Evolutionary conservation across 2,113 vertebrate genomes (phyloP), one percentile per base, ranked within the genome.

Genomic region (Morone saxatilis): DNA sequence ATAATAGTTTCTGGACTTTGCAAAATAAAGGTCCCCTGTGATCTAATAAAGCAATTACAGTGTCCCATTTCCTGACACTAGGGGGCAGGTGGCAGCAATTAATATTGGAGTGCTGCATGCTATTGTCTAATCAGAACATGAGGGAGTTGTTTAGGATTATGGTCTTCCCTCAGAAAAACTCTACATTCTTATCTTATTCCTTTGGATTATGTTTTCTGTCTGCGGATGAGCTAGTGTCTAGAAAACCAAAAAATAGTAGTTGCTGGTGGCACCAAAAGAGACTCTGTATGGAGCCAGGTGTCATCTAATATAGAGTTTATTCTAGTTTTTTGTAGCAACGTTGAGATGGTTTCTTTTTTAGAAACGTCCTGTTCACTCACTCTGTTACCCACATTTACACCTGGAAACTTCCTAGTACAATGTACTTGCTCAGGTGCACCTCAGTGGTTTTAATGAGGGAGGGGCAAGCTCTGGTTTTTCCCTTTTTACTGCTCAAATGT

Each of bases 81-180:
- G 86, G 76, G 83, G 86, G 77, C 84, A 85, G 73, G 61, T 89
- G 59, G 68, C 40, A 71, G 60, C 8, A 77, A 50, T 65, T 69
- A 61, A 72, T 77, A 53, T 38, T 17, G 36, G 12, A 78, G 17
- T 31, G n/a, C 22, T 75, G 16, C 2, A 40, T 40, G n/a, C 7
- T 12, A 50, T 67, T 73, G 31, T 59, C 13, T 63, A 45, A 59
- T 65, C 57, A 53, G 40, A 22, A 43, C 43, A 25, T 14, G 13
- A 22, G 38, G 53, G 36, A 71, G 43, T 4, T 9, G 6, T 43
- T 36, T 25, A 22, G 50, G 45, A 16, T 66, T 41, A 36, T 5
- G 3, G 4, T 7, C 6, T 51, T 16, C 1, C 8, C n/a, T 70
- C 7, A 51, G 4, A 67, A 22, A 54, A 67, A 66, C 17, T 69